A percentile compares a stretch with the other conserved stretches of the same genome.
These are phyloP conservation scores for Argynnis bischoffii DNA, from an alignment of 2,888 invertebrate genomes.

Conservation along the genomic window DNA sequence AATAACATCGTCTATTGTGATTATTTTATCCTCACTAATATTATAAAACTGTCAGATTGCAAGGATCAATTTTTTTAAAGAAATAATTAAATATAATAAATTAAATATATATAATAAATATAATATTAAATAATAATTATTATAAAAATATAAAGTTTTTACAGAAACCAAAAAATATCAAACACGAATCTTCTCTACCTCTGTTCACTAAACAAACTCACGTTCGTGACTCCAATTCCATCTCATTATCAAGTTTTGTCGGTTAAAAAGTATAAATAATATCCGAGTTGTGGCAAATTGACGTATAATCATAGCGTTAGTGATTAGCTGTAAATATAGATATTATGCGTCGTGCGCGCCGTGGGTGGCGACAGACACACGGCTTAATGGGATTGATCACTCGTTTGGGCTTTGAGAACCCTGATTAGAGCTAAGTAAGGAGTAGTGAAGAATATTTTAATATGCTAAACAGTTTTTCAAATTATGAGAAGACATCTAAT, in stretches of 20 bases:
- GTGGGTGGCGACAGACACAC: conserved; percentile 47
- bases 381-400: conserved; percentile 36
- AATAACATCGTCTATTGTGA: no score
- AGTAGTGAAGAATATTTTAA: conserved; percentile 1
- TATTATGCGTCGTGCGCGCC: conserved; percentile 55
- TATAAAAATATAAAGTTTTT: neutral
- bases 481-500: no score
- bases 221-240: conserved; percentile 56
- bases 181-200: conserved; percentile 26
- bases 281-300: conserved; percentile 69
- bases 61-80: no score
- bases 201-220: conserved; percentile 43
- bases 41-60: no score
- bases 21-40: no score
- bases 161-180: neutral
- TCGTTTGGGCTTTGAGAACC: conserved; percentile 9
- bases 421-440: conserved; percentile 8
- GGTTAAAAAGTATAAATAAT: conserved; percentile 79
- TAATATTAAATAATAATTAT: neutral
- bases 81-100: neutral
- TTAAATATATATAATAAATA: neutral
- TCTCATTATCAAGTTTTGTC: conserved; percentile 77
- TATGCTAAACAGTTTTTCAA: conserved; percentile 2
- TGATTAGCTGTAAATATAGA: conserved; percentile 77
- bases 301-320: conserved; percentile 73